Evolutionary conservation across 2,113 vertebrate genomes (phyloP).

Genomic region (Synchiropus splendidus): DNA sequence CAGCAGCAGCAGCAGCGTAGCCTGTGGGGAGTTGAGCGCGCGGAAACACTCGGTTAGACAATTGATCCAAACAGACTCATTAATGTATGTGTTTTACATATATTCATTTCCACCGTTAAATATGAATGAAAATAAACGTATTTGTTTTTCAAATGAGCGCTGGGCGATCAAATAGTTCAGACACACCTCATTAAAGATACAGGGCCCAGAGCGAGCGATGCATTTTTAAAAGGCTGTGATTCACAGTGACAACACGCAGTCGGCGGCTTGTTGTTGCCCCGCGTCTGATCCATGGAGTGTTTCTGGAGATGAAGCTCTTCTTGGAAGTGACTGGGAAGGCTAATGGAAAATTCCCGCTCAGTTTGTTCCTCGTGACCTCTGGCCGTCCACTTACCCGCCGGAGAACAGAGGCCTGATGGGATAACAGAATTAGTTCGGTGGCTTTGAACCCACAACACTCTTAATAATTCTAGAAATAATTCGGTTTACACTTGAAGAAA

Average conservation of each 20-base stretch:
- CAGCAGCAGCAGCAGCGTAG: constrained; percentile 36
- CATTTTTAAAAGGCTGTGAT: constrained; percentile 56
- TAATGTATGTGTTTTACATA: constrained; percentile 69
- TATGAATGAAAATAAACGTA: constrained; percentile 64
- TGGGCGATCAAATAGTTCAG: constrained; percentile 62
- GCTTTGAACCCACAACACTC: neutral
- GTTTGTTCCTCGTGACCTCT: neutral
- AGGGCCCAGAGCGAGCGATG: constrained; percentile 58
- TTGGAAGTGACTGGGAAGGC: neutral
- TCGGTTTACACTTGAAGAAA: too few species aligned
- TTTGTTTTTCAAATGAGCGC: constrained; percentile 64
- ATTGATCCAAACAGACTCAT: constrained; percentile 69
- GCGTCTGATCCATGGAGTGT: constrained; percentile 24
- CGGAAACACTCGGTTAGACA: constrained; percentile 56
- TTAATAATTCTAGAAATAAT: too few species aligned
- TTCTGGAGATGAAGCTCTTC: constrained; percentile 19
- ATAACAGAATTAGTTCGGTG: neutral
- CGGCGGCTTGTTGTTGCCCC: constrained; percentile 23
- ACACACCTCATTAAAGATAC: constrained; percentile 64
- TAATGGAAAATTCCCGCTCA: too few species aligned
- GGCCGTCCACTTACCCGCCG: constrained; percentile 2
- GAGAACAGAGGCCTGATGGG: neutral
- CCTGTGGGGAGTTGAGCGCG: constrained; percentile 39
- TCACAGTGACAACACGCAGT: constrained; percentile 35
- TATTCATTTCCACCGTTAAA: constrained; percentile 67